Evolutionary conservation across 2,797 vertebrate genomes (phyloP).

Genomic region (Amblyopsis hoosieri): DNA sequence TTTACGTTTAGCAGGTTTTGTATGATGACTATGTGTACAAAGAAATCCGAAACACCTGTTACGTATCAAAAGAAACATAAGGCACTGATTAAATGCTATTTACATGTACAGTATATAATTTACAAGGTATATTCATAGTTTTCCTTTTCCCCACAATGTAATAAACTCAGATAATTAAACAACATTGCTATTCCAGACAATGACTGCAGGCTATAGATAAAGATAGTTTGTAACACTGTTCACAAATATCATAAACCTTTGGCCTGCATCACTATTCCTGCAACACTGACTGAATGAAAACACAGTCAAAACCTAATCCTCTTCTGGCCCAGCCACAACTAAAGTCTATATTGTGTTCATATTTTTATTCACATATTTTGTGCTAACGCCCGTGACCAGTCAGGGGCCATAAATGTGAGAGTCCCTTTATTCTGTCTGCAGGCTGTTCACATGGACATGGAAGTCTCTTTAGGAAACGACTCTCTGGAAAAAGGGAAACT

Average conservation of each 20-base stretch:
- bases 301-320: constrained; percentile 57
- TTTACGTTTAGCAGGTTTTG: no score
- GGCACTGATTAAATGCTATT: no score
- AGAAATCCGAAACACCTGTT: no score
- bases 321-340: constrained; percentile 43
- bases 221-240: constrained; percentile 66
- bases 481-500: constrained; percentile 14
- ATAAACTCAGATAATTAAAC: no score
- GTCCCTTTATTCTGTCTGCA: constrained; percentile 15
- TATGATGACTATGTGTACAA: no score
- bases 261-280: constrained; percentile 61
- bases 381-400: not conserved
- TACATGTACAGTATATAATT: no score
- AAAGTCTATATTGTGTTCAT: constrained; percentile 41
- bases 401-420: constrained; percentile 12
- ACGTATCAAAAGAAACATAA: no score
- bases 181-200: no score
- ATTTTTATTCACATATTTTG: constrained; percentile 44
- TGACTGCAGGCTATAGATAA: not conserved
- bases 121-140: no score
- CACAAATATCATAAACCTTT: constrained; percentile 63
- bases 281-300: constrained; percentile 67
- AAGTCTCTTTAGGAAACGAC: constrained; percentile 12
- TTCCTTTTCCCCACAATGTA: no score
- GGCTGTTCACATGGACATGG: not conserved